Evolutionary conservation across 2,797 vertebrate species (phyloP).

Genomic region (Epinephelus awoara): DNA sequence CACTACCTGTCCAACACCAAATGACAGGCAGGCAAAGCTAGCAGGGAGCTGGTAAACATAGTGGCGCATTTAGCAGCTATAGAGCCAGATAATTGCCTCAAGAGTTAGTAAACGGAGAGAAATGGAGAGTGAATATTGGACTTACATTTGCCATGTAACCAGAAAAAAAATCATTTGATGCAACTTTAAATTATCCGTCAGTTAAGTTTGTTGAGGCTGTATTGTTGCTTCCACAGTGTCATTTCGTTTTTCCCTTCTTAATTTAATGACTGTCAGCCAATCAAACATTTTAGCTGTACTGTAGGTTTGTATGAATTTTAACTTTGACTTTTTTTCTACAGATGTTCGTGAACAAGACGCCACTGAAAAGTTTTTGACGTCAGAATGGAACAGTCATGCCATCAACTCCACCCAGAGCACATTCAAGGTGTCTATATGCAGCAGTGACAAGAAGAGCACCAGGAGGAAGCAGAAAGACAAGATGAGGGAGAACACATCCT

Average conservation of each 20-base stretch:
- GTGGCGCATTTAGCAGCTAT: no score
- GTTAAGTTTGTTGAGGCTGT: not conserved
- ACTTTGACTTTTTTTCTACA: conserved; percentile 39
- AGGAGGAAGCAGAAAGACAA: conserved; percentile 66
- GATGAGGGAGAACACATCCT: conserved; percentile 19
- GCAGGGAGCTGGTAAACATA: no score
- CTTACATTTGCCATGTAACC: no score
- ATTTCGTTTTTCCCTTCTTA: not conserved
- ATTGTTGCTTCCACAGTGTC: no score
- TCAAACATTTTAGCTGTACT: conserved; percentile 5
- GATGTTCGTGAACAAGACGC: conserved; percentile 48
- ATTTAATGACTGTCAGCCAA: not conserved
- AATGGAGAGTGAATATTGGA: no score
- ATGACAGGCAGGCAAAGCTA: no score
- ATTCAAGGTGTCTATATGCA: conserved; percentile 72
- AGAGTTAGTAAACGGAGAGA: no score
- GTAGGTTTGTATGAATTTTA: not conserved
- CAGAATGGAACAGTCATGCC: conserved; percentile 39
- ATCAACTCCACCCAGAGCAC: conserved; percentile 37
- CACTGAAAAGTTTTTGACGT: conserved; percentile 1
- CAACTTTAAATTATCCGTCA: not conserved
- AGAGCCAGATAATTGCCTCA: no score
- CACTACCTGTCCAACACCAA: no score
- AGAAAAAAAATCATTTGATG: not conserved
- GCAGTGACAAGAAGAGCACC: conserved; percentile 73